A percentile compares a stretch with the other conserved stretches of the same genome.
These are phyloP conservation scores for Silurus lanzhouensis DNA, from an alignment of 2,797 vertebrate species.

Conservation along the genomic window DNA sequence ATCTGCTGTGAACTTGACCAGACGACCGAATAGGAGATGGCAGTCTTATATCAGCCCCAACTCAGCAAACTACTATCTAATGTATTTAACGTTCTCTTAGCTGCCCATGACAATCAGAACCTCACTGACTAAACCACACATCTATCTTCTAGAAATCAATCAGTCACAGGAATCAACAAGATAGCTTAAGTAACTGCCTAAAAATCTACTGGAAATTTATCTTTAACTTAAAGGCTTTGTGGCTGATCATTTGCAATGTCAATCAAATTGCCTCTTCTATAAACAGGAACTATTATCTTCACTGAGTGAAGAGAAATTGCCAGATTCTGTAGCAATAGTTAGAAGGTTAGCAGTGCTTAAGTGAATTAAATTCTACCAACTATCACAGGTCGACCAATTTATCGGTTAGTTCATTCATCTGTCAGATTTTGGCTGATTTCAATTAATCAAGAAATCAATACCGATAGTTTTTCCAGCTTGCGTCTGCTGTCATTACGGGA, in stretches of 20 bases:
- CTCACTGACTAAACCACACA: neutral
- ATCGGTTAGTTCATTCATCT: no score
- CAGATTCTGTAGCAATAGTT: neutral
- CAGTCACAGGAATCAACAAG: neutral
- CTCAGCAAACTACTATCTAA: neutral
- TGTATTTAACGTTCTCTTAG: neutral
- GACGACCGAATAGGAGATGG: neutral
- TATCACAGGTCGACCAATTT: neutral
- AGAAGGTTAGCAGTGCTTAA: neutral
- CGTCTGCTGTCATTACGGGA: no score
- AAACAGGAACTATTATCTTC: neutral
- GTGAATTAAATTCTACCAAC: neutral
- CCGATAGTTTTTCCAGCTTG: no score
- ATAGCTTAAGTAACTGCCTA: neutral
- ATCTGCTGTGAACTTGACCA: neutral
- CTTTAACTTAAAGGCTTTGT: neutral
- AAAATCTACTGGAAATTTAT: neutral
- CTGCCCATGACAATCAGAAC: neutral
- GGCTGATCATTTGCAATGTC: neutral
- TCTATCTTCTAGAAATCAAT: neutral
- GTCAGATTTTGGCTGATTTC: no score
- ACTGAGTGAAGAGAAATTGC: neutral
- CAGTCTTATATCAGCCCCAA: neutral
- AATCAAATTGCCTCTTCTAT: neutral
- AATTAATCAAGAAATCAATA: no score